Evolutionary conservation across 2,113 vertebrate genomes (phyloP), one percentile per base, ranked within the genome.

Genomic region (Lethenteron reissneri): DNA sequence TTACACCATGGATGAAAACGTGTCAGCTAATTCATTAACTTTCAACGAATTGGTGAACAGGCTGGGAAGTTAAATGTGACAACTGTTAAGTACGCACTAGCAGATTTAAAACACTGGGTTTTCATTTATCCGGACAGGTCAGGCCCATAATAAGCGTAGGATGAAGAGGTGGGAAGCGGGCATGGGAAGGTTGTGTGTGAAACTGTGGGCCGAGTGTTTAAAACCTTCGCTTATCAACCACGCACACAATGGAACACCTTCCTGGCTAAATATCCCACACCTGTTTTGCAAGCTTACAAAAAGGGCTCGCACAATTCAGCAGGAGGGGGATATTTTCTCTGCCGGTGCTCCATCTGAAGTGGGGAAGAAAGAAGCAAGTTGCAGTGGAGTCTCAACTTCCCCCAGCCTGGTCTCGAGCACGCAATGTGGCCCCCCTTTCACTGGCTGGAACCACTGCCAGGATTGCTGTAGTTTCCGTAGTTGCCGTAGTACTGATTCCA

Each of bases 401-500:
- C 41, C 41, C 41, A 41, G 41, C 41, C 41, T 41, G 41, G 41
- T 41, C 41, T 41, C 41, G 41, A 41, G 41, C 41, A 41, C 41
- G 41, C 41, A 41, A 41, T 41, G 41, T 41, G 41, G 41, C 41
- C 64, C 62, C 64, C 62, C 64, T n/a, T 11, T 14, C 60, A 14
- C 17, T 64, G 60, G n/a, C 64, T 25, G 10, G n/a, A n/a, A 68
- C 25, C n/a, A 25, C 64, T 25, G n/a, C 64, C 64, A 68, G n/a
- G 25, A 25, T 25, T 11, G n/a, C 64, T 73, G 74, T 82, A 83
- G 77, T 78, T 79, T 73, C 85, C 84, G 58, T 90, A 89, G 81
- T 83, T 85, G 78, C 87, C 85, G 75, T 91, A 90, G 82, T 89
- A 92, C 10, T 87, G 88, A 60, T 88, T 87, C 89, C 89, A 92